Conservation (phyloP, 2,113 vertebrate genomes). For the Epinephelus fuscoguttatus region DNA sequence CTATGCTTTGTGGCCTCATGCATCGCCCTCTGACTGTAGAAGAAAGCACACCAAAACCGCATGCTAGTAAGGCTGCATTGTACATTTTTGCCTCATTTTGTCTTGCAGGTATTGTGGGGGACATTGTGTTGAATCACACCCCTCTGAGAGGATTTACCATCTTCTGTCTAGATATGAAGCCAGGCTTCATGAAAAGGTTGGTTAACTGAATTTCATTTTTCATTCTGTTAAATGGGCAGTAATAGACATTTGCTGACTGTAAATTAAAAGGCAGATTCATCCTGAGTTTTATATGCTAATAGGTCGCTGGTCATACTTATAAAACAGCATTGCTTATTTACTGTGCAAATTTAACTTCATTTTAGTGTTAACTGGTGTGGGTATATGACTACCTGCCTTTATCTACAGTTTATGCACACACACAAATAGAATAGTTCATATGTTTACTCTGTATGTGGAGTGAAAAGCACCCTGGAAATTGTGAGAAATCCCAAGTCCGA, state of each 20-base stretch:
- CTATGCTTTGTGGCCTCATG: neutral
- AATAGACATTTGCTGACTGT: neutral
- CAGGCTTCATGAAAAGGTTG: slow-evolving; percentile 80
- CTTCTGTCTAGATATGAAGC: slow-evolving; percentile 82
- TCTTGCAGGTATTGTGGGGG: slow-evolving; percentile 79
- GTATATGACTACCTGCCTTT: neutral
- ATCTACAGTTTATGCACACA: neutral
- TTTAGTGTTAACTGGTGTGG: neutral
- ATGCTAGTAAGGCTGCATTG: too few relatives aligned
- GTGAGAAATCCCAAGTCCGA: too few relatives aligned
- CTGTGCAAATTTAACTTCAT: neutral
- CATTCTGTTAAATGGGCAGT: neutral
- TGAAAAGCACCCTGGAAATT: too few relatives aligned
- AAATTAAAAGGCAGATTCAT: neutral
- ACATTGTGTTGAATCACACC: slow-evolving; percentile 75
- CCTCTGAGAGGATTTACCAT: slow-evolving; percentile 80
- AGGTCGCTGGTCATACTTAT: neutral
- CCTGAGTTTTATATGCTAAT: too few relatives aligned
- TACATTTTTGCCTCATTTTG: neutral
- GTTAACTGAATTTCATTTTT: slow-evolving; percentile 10
- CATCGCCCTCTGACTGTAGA: too few relatives aligned
- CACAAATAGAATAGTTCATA: too few relatives aligned
- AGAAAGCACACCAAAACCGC: neutral
- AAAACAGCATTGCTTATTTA: neutral
- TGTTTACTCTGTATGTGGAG: too few relatives aligned